Conservation (phyloP, 2,888 invertebrate genomes). For the Ophioninae sp. region DNA sequence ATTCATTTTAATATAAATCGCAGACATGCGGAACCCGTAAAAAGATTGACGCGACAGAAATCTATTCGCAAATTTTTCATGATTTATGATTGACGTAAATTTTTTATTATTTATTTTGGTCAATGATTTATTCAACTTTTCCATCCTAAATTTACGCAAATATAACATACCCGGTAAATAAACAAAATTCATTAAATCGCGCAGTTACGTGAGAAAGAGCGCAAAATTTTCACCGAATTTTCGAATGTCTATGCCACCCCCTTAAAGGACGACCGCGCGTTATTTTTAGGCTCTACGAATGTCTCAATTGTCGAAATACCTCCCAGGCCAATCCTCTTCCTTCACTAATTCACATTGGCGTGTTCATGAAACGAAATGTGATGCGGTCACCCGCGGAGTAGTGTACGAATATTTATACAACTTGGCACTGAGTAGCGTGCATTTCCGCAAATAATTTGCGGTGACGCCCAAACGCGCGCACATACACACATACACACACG, state of each 20-base stretch:
- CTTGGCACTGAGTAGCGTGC: slow-evolving; percentile 40
- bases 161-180: not conserved
- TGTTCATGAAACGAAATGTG: not conserved
- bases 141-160: not conserved
- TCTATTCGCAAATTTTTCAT: too few species aligned
- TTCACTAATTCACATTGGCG: not conserved
- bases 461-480: not conserved
- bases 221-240: not conserved
- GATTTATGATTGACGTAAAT: not conserved
- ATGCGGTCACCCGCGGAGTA: slow-evolving; percentile 19
- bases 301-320: slow-evolving; percentile 13
- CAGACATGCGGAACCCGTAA: too few species aligned
- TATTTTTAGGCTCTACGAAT: slow-evolving; percentile 9
- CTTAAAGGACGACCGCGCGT: not conserved
- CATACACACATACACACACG: not conserved
- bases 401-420: slow-evolving; percentile 17
- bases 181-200: not conserved
- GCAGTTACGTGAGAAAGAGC: not conserved
- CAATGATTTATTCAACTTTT: not conserved
- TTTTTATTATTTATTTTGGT: not conserved
- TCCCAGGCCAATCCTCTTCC: not conserved
- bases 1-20: too few species aligned
- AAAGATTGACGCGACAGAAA: too few species aligned
- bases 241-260: not conserved
- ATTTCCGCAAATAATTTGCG: slow-evolving; percentile 7